Base-by-base conservation (phyloP, 1,140 invertebrate genomes). In the Periplaneta americana region DNA sequence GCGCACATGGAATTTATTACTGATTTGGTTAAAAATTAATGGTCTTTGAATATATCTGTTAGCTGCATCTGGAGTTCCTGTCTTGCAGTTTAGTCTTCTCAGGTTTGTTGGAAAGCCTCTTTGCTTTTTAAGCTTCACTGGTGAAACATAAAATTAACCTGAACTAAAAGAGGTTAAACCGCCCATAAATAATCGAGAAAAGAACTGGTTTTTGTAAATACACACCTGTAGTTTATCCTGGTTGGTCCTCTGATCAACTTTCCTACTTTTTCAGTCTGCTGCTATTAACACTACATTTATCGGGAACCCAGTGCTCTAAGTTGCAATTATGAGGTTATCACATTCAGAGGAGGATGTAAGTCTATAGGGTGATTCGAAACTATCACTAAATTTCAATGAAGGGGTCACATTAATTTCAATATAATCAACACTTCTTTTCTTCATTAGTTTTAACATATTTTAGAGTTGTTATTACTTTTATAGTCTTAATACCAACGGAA, bases 161-260 rank as follows among this genome's bases (percentile, higher is more conserved):
- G 39, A 6, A 5, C 13, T 48, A 48, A 48, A 48, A 48, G 39
- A 48, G 15, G 39, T 48, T 48, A 48, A 48, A 48, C n/a, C 39
- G n/a, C 15, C 39, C 39, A 48, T 48, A 48, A 48, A 48, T 18
- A 48, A 48, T 48, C 3, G 8, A 15, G 39, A 15, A 48, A 18
- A 22, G 6, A 48, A 48, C 39, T 48, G 37, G 37, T 48, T 48
- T 48, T 48, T 4, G 39, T 18, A 48, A 48, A 48, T 15, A 18
- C 5, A 48, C 39, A 48, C 39, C 39, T 48, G 94, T 93, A 95
- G n/a, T n/a, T n/a, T n/a, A n/a, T n/a, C n/a, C n/a, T n/a, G n/a
- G n/a, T 95, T 92, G 94, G 95, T 95, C 94, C 94, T 94, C 93
- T 94, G 10, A 6, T n/a, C n/a, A n/a, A n/a, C n/a, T n/a, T n/a